Percentiles rank a stretch among this genome's conserved stretches.
Conservation (phyloP, 2,113 vertebrate species). For the Himantopus leucocephalus region DNA sequence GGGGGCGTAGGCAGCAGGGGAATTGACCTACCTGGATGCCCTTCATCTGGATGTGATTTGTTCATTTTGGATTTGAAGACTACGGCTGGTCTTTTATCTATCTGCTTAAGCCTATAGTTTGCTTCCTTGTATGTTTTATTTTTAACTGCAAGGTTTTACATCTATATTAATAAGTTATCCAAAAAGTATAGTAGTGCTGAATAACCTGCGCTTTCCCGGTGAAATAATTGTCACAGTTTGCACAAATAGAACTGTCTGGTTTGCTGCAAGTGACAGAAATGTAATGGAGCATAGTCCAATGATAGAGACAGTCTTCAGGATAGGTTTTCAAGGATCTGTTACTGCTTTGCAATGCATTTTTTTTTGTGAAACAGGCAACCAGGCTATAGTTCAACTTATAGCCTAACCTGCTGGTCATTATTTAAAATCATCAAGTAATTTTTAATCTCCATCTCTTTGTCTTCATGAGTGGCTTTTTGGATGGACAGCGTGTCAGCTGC, state of each 20-base stretch:
- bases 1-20: background rate
- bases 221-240: background rate
- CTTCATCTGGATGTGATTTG: background rate
- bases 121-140: background rate
- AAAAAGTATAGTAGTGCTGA: background rate
- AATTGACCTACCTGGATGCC: background rate
- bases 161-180: background rate
- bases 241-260: background rate
- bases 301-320: constrained; percentile 17
- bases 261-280: constrained; percentile 1
- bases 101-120: background rate
- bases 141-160: background rate
- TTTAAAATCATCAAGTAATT: constrained; percentile 64
- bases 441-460: constrained; percentile 52
- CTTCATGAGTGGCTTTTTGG: constrained; percentile 48
- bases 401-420: constrained; percentile 47
- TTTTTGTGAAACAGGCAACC: constrained; percentile 42
- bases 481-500: constrained; percentile 60
- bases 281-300: background rate
- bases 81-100: background rate
- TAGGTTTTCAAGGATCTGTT: constrained; percentile 32
- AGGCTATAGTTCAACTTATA: constrained; percentile 46
- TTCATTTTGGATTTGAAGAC: background rate
- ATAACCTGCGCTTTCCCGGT: background rate
- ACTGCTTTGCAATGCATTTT: constrained; percentile 29